Base-by-base conservation (phyloP, 1,140 invertebrate genomes). In the Samia ricini region DNA sequence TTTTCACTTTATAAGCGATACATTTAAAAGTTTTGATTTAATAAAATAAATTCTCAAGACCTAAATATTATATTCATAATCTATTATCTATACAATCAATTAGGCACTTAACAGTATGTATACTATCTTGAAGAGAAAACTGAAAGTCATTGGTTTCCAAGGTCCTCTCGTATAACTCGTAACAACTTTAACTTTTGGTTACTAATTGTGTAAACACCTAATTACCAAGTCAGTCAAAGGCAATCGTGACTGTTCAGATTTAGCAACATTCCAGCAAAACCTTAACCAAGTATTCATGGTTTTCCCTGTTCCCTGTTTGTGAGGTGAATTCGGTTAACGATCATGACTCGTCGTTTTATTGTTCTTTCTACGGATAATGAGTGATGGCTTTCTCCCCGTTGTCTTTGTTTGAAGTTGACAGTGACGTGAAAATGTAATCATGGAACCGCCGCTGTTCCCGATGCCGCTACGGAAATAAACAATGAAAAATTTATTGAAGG, bases 351-450 rank as follows among this genome's bases (percentile, higher is more conserved):
- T 69, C 56, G 64, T 74, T 85, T 80, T 76, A 86, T 89, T 88
- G 83, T 88, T 86, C 81, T 76, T 72, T 68, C 69, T 63, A 66
- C 69, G 77, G 82, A 76, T 86, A 85, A 85, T 88, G 84, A 85
- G 74, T 80, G 84, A 87, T 85, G 83, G 77, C 77, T 85, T 82
- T 83, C 78, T 77, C 33, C 74, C 56, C 63, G 76, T 70, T 81
- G 81, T 88, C 86, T 89, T 89, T 88, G 85, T 89, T 83, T 74
- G 70, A 65, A 67, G 73, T 74, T 79, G 81, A 82, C 79, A 79
- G 68, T 80, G 81, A 83, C 82, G 75, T 72, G 81, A 76, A 84
- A 87, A 85, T 85, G 81, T 88, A 86, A 89, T 86, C 82, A 82
- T 71, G 64, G 33, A 42, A 15, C 68, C 70, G 65, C 64, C 72